A percentile compares a stretch with the other conserved stretches of the same genome.
Conservation (phyloP, 2,888 invertebrate genomes). For the Epinotia demarniana region DNA sequence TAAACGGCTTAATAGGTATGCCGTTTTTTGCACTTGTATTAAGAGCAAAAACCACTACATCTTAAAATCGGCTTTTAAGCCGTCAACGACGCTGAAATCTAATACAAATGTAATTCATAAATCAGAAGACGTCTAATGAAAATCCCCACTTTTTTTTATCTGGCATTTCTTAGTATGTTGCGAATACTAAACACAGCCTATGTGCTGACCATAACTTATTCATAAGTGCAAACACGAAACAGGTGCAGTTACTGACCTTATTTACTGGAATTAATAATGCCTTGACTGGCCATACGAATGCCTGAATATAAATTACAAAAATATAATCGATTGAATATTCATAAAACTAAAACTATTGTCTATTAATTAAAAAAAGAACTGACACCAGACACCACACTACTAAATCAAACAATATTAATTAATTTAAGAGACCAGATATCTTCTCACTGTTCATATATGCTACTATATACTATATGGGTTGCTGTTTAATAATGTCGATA, state of each 20-base stretch:
- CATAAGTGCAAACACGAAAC: slow-evolving; percentile 53
- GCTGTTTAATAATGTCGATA: slow-evolving; percentile 13
- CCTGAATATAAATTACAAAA: slow-evolving; percentile 44
- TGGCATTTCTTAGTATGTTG: not conserved
- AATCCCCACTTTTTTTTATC: not conserved
- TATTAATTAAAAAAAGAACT: slow-evolving; percentile 10
- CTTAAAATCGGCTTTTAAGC: no score
- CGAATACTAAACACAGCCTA: slow-evolving; percentile 13
- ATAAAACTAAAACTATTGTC: slow-evolving; percentile 9
- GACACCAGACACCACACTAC: slow-evolving; percentile 17
- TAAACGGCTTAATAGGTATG: no score
- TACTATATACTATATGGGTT: slow-evolving; percentile 6
- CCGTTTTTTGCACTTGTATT: no score
- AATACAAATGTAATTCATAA: not conserved
- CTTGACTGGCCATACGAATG: slow-evolving; percentile 45
- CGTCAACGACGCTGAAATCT: not conserved
- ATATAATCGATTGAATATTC: slow-evolving; percentile 44
- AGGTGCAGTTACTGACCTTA: slow-evolving; percentile 48
- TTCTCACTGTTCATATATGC: slow-evolving; percentile 37
- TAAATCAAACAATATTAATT: slow-evolving; percentile 37
- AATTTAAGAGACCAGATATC: slow-evolving; percentile 51
- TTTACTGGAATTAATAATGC: slow-evolving; percentile 47
- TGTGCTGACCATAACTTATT: slow-evolving; percentile 36
- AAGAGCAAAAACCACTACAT: no score
- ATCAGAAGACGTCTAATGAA: not conserved